Conservation (phyloP, 2,113 vertebrate genomes). For the Pelecanoides urinatrix region DNA sequence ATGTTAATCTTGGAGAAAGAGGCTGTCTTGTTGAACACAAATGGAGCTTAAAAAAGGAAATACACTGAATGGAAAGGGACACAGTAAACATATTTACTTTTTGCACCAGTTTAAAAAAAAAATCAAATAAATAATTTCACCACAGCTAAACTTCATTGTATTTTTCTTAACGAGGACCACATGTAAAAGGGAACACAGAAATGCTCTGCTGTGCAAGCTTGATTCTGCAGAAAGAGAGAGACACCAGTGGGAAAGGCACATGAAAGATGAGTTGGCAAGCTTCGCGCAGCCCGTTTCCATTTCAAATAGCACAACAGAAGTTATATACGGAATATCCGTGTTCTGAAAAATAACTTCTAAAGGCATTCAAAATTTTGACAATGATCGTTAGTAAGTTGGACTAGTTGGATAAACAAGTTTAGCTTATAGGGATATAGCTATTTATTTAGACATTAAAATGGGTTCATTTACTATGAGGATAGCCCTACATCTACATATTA, state of each 20-base stretch:
- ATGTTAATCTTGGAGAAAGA: slow-evolving; percentile 83
- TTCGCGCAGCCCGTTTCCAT: background rate
- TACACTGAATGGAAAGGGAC: background rate
- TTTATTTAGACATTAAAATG: background rate
- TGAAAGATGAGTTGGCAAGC: slow-evolving; percentile 39
- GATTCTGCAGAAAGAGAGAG: slow-evolving; percentile 24
- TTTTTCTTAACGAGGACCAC: slow-evolving; percentile 61
- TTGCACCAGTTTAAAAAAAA: background rate
- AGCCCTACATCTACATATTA: background rate
- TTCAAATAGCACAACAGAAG: background rate
- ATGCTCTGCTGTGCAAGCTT: slow-evolving; percentile 10
- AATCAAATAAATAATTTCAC: background rate
- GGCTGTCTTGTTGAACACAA: slow-evolving; percentile 69
- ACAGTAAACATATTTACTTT: slow-evolving; percentile 36
- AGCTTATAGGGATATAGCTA: background rate
- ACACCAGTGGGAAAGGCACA: slow-evolving; percentile 32
- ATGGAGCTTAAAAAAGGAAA: slow-evolving; percentile 60
- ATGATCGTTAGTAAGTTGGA: background rate
- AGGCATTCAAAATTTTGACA: background rate
- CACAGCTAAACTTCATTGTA: background rate
- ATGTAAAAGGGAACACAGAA: slow-evolving; percentile 56
- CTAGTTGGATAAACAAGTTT: background rate
- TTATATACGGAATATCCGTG: background rate
- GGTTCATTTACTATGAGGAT: background rate
- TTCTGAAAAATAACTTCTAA: background rate